Evolutionary conservation across 2,113 vertebrate species (phyloP), one percentile per base, ranked within the genome.

Genomic region (Symphodus melops): DNA sequence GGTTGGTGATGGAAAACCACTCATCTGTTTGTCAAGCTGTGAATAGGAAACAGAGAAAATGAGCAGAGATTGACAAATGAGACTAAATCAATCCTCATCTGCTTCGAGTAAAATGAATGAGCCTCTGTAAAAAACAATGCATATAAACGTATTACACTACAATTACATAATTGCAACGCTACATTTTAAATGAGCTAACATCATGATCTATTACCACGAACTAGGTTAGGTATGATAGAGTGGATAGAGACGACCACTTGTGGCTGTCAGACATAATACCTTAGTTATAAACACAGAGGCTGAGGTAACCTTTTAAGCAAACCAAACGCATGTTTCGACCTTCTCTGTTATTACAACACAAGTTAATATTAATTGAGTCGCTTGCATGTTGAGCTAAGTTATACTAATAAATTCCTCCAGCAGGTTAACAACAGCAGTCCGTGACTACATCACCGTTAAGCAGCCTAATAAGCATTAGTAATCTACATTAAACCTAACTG

Each of bases 221-320:
- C 46, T 28, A 36, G 37, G 19, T 41, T 33, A 19, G 60, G 61
- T 44, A 20, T 8, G 48, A 19, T 14, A 42, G 13, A 52, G 57
- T n/a, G 14, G 36, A 8, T 17, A 23, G 28, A 75, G 44, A 61
- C 81, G 88, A 91, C 88, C 89, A 93, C 90, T 91, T 93, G 92
- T 93, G 77, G 90, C 87, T 89, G 23, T 54, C 37, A 59, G 41
- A 19, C 52, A 58, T 67, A 21, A 2, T 39, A n/a, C 61, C 19
- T 17, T 61, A 77, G 60, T 53, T 39, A 68, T 2, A 58, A n/a
- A 16, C 54, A 37, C 4, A 36, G 52, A 19, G 12, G 23, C 19
- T 63, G 4, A 54, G 13, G 54, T 63, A 67, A 73, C 54, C 16
- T 33, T 19, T 14, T 33, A 1, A 20, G 59, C 9, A 17, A 23